Conservation (phyloP, 2,113 vertebrate species). For the Dendropsophus ebraccatus region DNA sequence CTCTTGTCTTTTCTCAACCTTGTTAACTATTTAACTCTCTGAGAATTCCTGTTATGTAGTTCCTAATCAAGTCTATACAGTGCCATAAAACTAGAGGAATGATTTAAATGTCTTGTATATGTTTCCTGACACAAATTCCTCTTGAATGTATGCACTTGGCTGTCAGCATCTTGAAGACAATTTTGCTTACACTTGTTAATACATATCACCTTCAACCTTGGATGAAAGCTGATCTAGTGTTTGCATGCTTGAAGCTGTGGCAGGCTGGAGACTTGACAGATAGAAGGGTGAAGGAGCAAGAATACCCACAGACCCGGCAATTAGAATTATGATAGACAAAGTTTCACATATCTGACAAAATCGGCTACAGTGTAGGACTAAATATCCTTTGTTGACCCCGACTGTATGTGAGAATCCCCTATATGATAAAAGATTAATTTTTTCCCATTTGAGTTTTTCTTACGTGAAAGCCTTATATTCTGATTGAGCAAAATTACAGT, state of each 20-base stretch:
- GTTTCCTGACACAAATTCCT: neutral
- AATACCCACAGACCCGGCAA: neutral
- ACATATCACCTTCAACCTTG: conserved; percentile 39
- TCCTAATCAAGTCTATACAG: neutral
- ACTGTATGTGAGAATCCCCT: no score
- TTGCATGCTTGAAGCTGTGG: neutral
- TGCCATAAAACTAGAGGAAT: neutral
- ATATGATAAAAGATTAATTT: no score
- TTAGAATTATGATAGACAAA: neutral
- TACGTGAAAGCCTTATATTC: no score
- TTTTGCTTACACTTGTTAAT: conserved; percentile 7
- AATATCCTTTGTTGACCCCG: no score
- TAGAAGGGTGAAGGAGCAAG: neutral
- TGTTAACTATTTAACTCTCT: no score
- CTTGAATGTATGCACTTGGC: neutral
- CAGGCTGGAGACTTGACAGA: conserved; percentile 1
- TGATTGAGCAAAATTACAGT: no score
- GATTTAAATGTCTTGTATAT: neutral
- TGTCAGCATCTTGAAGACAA: neutral
- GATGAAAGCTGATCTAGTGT: conserved; percentile 24
- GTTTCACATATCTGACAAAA: neutral
- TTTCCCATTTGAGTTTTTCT: no score
- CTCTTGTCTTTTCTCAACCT: no score
- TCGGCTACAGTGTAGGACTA: no score
- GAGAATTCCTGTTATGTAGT: neutral